These are phyloP conservation scores for Greenwoodochromis staneri DNA, from an alignment of 2,113 vertebrate genomes.

Conservation along the genomic window DNA sequence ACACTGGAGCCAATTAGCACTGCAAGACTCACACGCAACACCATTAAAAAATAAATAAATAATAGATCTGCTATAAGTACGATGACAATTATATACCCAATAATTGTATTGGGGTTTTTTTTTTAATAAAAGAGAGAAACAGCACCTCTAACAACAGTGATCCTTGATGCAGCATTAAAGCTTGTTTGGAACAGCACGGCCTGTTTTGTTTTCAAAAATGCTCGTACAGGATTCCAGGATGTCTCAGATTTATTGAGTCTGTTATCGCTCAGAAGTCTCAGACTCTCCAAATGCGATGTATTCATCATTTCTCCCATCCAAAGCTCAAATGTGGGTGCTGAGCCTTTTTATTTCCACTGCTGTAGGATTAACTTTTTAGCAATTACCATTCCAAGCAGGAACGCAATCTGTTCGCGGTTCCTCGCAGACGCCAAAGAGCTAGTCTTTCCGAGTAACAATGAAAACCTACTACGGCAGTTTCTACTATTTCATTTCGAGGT, in stretches of 20 bases:
- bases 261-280: background rate
- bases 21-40: background rate
- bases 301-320: background rate
- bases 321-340: background rate
- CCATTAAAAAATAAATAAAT: background rate
- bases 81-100: background rate
- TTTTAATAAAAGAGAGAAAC: background rate
- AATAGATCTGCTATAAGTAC: background rate
- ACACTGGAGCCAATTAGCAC: background rate
- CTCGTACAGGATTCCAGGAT: background rate
- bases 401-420: rapidly evolving
- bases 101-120: rapidly evolving
- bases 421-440: background rate
- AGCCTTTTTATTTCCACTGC: background rate
- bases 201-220: background rate
- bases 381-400: background rate
- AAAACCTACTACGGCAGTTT: background rate
- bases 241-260: background rate
- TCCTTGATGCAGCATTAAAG: background rate
- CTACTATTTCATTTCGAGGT: background rate
- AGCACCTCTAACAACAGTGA: background rate
- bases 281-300: background rate
- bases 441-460: background rate
- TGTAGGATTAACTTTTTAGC: background rate
- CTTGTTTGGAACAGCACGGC: background rate